phyloP scores from a whole-genome alignment of 2,113 vertebrate species.

The Taxidea taxus region DNA sequence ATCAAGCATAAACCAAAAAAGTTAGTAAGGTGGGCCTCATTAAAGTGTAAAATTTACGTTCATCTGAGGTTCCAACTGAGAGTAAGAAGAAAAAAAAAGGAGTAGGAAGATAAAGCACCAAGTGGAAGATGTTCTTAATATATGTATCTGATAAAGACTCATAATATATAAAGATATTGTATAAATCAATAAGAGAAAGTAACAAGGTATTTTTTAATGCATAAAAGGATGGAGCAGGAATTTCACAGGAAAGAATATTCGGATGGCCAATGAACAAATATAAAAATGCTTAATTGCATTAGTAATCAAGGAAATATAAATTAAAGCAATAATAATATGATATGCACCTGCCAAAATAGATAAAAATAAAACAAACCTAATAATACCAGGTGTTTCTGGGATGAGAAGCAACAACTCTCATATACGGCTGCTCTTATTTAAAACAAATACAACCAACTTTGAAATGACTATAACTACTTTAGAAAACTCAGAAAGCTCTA shows the following conservation, averaged over 20 bases:
- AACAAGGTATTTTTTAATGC: background rate
- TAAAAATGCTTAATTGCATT: background rate
- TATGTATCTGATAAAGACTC: background rate
- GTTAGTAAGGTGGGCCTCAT: background rate
- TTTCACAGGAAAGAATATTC: background rate
- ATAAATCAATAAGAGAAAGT: background rate
- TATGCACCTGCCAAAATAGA: background rate
- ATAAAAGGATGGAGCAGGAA: background rate
- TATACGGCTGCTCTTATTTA: background rate
- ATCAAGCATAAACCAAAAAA: background rate
- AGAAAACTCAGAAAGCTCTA: background rate
- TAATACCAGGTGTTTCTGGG: background rate
- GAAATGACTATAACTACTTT: background rate
- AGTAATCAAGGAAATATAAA: background rate
- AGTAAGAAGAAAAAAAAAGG: background rate
- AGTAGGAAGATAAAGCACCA: background rate
- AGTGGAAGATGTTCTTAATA: background rate
- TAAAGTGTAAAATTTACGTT: background rate
- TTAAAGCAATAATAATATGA: background rate
- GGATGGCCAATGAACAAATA: background rate
- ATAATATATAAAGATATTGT: background rate
- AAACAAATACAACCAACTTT: background rate
- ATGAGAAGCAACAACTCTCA: background rate
- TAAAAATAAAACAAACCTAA: background rate
- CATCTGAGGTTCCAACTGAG: background rate